These are phyloP conservation scores for Sphaeramia orbicularis DNA, from an alignment of 2,797 vertebrate species.

Conservation along the genomic window DNA sequence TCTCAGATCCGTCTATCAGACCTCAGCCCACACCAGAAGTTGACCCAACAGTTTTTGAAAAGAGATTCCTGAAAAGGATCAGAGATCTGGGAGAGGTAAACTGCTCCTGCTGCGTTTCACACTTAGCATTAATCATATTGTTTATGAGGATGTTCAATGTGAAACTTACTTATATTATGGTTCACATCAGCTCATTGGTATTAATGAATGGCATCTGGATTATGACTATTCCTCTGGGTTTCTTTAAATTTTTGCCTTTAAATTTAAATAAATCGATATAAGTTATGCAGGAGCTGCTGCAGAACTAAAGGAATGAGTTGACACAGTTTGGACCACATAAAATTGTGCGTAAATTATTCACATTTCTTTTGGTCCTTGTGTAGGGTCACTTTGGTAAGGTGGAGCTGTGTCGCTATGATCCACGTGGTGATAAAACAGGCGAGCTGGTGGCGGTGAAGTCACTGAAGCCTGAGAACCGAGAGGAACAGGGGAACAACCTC, in stretches of 20 bases:
- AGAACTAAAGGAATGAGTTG: background rate
- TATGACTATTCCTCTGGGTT: background rate
- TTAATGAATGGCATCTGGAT: background rate
- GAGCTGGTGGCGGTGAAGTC: constrained; percentile 98
- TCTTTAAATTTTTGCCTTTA: background rate
- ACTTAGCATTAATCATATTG: background rate
- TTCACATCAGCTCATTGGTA: background rate
- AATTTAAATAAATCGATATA: no score
- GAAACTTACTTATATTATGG: background rate
- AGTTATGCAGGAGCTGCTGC: background rate
- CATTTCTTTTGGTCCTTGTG: background rate
- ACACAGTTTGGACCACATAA: background rate
- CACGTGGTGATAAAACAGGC: constrained; percentile 93
- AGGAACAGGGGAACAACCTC: constrained; percentile 93
- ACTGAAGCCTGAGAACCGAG: constrained; percentile 92
- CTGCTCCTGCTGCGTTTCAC: background rate
- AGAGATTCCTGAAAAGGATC: constrained; percentile 92
- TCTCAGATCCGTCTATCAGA: constrained; percentile 89
- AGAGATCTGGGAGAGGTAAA: constrained; percentile 94
- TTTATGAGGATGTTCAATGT: background rate
- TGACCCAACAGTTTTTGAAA: constrained; percentile 96
- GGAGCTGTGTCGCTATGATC: constrained; percentile 96
- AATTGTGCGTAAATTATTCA: background rate
- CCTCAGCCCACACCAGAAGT: constrained; percentile 87
- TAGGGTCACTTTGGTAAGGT: constrained; percentile 99